Base-by-base conservation (phyloP, 1,140 invertebrate genomes). In the Polypedilum vanderplanki region DNA sequence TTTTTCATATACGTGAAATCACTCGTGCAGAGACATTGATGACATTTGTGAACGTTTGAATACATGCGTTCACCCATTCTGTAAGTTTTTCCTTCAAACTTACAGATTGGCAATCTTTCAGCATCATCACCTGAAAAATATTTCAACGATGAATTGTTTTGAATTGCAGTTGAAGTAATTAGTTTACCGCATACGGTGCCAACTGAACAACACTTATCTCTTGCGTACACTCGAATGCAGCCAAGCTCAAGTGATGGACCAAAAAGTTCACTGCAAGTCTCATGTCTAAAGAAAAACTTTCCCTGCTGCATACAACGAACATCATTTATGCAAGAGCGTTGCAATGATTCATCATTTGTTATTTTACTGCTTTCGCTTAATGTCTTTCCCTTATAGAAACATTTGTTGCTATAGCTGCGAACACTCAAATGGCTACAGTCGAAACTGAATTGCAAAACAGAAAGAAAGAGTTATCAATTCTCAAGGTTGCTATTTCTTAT, bases 61-160 rank as follows among this genome's bases (percentile, higher is more conserved):
- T 86, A 82, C 77, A 87, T 85, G 0, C 76, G 77, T 78, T 86
- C 80, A 0, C 85, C 85, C 75, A 85, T 84, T 57, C 79, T 79
- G 76, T 86, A 87, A 1, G 79, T 81, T 76, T 83, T 80, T 1
- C 83, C 83, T 57, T 84, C 83, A 3, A 83, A 81, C 65, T 82
- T 82, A 75, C 86, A 87, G 0, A 79, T 84, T 22, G 80, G 80
- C 22, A 85, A 77, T 70, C 75, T 78, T 0, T 81, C 82, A 40
- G 84, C 82, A 18, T 70, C 81, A 17, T 74, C 41, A 24, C 46
- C 74, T 76, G n/a, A 18, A 46, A 33, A 73, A 73, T 22, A 12
- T 24, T 57, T 7, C 41, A 22, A 20, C 8, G 9, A 15, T 24
- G 12, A 41, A 18, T 17, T 64, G 24, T 18, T 4, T 41, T 41